Base-by-base conservation (phyloP, 2,113 vertebrate genomes). In the Brachypodius melanocephalos region DNA sequence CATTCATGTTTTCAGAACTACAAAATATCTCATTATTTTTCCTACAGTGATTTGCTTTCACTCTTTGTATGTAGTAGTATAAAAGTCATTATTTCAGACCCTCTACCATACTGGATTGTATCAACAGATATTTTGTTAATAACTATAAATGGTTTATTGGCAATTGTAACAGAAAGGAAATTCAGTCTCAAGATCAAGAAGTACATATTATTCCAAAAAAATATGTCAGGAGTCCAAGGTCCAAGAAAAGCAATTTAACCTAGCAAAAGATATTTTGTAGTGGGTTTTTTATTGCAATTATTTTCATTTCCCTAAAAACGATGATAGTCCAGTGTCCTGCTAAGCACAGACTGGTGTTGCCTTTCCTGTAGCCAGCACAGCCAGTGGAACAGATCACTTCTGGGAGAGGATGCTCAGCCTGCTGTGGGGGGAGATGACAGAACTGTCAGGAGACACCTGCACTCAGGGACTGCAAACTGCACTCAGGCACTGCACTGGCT, bases 361-460 rank as follows among this genome's bases (percentile, higher is more conserved):
- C 38, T 69, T 85, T 88, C 68, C 65, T 73, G 28, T 29, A 68
- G 51, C 8, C 22, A 86, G 43, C 34, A 43, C 8, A 72, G 54
- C 6, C 40, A 26, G 16, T 38, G 43, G 45, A 76, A 59, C 40
- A 48, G 17, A 28, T 14, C 17, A 7, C 26, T 66, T 28, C n/a
- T 67, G 48, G 66, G 38, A 76, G 77, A 34, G 43, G 20, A n/a
- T 29, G 42, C n/a, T 75, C 17, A 66, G 18, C 38, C 46, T 79
- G 48, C 28, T 1, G 0, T 32, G n/a, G 24, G 9, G 31, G 9
- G 9, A 43, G 1, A 40, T 54, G 29, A 29, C 34, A 59, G 34
- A 52, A 3, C 46, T 40, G 28, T 12, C 38, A 34, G 40, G 11
- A n/a, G 21, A 16, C 7, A 7, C 3, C 57, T 79, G 51, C 36